These are phyloP conservation scores for Acleris sparsana DNA, from an alignment of 2,888 invertebrate genomes.

Conservation along the genomic window DNA sequence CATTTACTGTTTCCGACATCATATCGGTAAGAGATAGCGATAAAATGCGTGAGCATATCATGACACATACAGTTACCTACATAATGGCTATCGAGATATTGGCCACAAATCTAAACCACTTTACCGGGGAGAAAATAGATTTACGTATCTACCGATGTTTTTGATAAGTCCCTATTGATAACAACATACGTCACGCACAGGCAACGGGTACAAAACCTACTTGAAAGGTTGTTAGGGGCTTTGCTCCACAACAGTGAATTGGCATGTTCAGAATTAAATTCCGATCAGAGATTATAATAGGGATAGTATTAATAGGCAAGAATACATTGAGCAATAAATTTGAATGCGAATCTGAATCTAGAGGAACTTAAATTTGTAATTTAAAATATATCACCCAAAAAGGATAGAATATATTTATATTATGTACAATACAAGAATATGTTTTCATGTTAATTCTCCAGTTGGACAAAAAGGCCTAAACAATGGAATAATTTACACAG, in stretches of 20 bases:
- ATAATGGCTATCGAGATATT: constrained; percentile 18
- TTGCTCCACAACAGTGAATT: background rate
- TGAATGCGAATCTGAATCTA: too few relatives aligned
- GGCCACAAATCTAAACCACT: constrained; percentile 16
- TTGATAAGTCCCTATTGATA: constrained; percentile 13
- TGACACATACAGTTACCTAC: constrained; percentile 12
- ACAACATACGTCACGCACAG: constrained; percentile 24
- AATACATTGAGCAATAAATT: too few relatives aligned
- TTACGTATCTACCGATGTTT: constrained; percentile 7
- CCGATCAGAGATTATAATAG: background rate
- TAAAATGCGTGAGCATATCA: constrained; percentile 2
- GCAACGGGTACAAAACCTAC: background rate
- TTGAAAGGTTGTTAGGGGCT: constrained; percentile 7
- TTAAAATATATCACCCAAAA: too few relatives aligned
- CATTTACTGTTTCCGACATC: constrained; percentile 6
- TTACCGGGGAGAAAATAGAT: constrained; percentile 20
- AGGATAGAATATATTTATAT: too few relatives aligned
- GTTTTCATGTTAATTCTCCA: too few relatives aligned
- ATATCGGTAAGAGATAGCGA: constrained; percentile 8
- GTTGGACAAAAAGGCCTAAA: too few relatives aligned
- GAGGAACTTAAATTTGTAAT: too few relatives aligned
- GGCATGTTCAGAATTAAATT: constrained; percentile 7
- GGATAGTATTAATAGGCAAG: background rate
- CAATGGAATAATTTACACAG: too few relatives aligned
- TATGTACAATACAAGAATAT: too few relatives aligned